Conservation (phyloP, 1,140 invertebrate species). For the Sogatella furcifera region DNA sequence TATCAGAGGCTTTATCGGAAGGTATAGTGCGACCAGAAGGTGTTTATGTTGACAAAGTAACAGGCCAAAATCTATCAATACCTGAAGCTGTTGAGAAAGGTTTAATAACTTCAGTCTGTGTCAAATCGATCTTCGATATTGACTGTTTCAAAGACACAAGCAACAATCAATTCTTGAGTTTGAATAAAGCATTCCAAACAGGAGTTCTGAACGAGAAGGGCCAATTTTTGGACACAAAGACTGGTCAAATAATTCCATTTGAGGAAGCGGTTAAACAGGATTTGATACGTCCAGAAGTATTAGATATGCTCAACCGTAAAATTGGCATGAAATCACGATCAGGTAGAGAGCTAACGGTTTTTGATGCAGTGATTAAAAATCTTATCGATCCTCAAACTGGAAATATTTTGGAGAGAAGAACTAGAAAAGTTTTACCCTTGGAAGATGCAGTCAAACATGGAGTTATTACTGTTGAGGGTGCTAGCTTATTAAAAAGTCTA, state of each 20-base stretch:
- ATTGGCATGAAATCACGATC: constrained; percentile 60
- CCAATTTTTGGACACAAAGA: constrained; percentile 60
- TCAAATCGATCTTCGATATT: constrained; percentile 84
- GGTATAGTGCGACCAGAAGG: constrained; percentile 65
- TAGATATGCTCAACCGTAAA: constrained; percentile 70
- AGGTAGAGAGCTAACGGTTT: constrained; percentile 62
- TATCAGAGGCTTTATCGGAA: constrained; percentile 68
- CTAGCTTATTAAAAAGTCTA: constrained; percentile 67
- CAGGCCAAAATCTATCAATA: constrained; percentile 51
- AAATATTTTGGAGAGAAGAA: constrained; percentile 66
- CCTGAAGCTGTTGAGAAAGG: constrained; percentile 76
- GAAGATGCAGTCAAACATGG: constrained; percentile 75
- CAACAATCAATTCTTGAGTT: constrained; percentile 66
- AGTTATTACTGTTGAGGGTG: constrained; percentile 75
- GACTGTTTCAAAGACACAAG: constrained; percentile 79
- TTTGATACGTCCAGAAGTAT: constrained; percentile 60
- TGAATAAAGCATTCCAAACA: constrained; percentile 73
- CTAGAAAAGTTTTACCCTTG: constrained; percentile 64
- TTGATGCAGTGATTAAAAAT: constrained; percentile 75
- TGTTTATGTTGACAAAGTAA: constrained; percentile 58
- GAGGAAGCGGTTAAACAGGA: constrained; percentile 49
- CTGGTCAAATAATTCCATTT: constrained; percentile 59
- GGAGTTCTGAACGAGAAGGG: constrained; percentile 63
- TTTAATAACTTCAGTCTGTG: constrained; percentile 74
- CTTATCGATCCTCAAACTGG: constrained; percentile 78